These are phyloP conservation scores for Anisognathus igniventris DNA, from an alignment of 2,797 vertebrate species.

Conservation along the genomic window DNA sequence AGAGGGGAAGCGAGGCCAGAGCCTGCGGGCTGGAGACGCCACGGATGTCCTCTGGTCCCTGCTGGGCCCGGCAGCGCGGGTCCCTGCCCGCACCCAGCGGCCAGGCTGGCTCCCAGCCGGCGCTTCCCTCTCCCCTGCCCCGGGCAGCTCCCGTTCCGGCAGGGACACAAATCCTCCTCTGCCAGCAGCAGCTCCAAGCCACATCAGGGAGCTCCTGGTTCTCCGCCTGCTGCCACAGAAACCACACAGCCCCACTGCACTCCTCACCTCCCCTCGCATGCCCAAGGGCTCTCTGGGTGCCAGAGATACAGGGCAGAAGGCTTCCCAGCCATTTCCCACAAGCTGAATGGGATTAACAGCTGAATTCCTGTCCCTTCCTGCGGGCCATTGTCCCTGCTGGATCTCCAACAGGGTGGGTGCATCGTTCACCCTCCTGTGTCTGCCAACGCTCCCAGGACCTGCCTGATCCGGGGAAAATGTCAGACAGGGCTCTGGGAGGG, in stretches of 20 bases:
- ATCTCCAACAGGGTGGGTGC: neutral
- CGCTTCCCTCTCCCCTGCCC: neutral
- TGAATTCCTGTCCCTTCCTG: neutral
- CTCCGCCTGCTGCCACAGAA: neutral
- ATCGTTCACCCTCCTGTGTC: neutral
- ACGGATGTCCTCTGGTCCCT: neutral
- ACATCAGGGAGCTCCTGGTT: neutral
- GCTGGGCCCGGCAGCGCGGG: neutral
- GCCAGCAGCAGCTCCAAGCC: neutral
- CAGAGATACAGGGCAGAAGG: neutral
- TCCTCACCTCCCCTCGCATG: neutral
- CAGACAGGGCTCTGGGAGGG: neutral
- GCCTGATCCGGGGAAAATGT: neutral
- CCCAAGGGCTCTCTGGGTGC: neutral
- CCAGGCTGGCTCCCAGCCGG: neutral
- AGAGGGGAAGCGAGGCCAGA: neutral
- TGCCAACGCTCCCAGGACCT: neutral
- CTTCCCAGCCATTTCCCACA: neutral
- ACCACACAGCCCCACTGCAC: no score
- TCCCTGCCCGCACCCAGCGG: neutral
- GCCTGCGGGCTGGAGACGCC: neutral
- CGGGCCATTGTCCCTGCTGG: neutral
- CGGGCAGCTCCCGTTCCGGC: fast-evolving
- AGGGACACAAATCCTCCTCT: neutral
- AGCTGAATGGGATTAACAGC: neutral